A percentile compares a stretch with the other conserved stretches of the same genome.
Conservation (phyloP, 2,797 vertebrate genomes). For the Lycodopsis pacificus region DNA sequence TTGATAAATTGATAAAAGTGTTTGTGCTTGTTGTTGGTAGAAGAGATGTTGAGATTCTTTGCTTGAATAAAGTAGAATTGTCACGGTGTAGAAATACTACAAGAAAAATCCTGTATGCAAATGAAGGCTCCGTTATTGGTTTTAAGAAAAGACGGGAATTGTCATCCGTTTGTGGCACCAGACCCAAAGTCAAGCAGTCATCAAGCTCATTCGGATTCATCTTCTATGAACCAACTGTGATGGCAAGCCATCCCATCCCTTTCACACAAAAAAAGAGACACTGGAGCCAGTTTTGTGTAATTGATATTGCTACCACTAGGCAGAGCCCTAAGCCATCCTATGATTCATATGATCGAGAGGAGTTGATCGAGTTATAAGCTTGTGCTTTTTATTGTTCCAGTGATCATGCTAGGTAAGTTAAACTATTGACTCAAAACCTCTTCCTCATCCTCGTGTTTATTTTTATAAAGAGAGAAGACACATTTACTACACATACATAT, state of each 20-base stretch:
- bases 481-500: neutral
- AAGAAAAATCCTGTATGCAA: neutral
- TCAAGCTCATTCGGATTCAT: constrained; percentile 14
- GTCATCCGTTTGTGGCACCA: neutral
- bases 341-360: constrained; percentile 14
- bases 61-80: neutral
- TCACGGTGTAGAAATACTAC: neutral
- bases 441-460: neutral
- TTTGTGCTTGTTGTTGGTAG: neutral
- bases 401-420: constrained; percentile 6
- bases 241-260: neutral
- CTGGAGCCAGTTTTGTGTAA: constrained; percentile 53
- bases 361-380: constrained; percentile 14
- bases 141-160: neutral
- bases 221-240: constrained; percentile 23
- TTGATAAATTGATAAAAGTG: constrained; percentile 2
- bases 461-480: constrained; percentile 5
- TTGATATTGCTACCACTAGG: constrained; percentile 71
- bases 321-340: constrained; percentile 57
- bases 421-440: constrained; percentile 16
- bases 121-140: neutral
- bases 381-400: constrained; percentile 20
- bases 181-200: neutral
- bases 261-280: constrained; percentile 10
- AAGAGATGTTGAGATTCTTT: neutral